Conservation (phyloP, 2,888 invertebrate species). For the Cartodere bifasciata region DNA sequence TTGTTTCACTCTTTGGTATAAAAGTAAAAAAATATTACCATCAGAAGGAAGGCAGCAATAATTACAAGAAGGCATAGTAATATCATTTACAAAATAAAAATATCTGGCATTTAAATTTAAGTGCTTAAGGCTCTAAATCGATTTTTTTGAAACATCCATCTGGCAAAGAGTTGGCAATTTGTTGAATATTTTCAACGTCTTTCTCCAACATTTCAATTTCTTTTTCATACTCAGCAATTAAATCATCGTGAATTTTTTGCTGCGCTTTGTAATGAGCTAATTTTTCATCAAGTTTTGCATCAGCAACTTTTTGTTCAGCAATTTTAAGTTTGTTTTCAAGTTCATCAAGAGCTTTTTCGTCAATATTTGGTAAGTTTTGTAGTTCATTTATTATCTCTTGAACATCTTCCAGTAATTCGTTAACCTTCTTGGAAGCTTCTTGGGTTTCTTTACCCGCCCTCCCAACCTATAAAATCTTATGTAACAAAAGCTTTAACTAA, state of each 20-base stretch:
- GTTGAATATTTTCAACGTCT: constrained; percentile 74
- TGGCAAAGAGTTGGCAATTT: constrained; percentile 70
- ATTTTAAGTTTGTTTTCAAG: constrained; percentile 48
- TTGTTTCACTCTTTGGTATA: too few relatives aligned
- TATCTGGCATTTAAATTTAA: too few relatives aligned
- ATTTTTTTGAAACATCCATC: constrained; percentile 66
- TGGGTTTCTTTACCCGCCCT: constrained; percentile 75
- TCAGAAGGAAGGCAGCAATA: too few relatives aligned
- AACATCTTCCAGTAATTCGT: constrained; percentile 66
- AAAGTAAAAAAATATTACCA: too few relatives aligned
- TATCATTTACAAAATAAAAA: too few relatives aligned
- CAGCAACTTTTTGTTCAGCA: constrained; percentile 58
- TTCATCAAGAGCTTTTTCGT: constrained; percentile 50
- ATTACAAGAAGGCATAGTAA: too few relatives aligned
- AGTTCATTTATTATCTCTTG: constrained; percentile 66
- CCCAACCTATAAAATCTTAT: constrained; percentile 51
- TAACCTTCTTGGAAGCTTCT: constrained; percentile 69
- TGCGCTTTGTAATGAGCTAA: constrained; percentile 62
- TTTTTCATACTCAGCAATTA: constrained; percentile 68
- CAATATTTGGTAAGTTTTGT: constrained; percentile 58
- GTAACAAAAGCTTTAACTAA: constrained; percentile 1
- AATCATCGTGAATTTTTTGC: constrained; percentile 39
- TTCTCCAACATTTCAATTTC: constrained; percentile 54
- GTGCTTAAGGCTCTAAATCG: constrained; percentile 53
- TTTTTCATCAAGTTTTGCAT: constrained; percentile 63